Percentiles rank a stretch among this genome's conserved stretches.
Evolutionary conservation across 2,888 invertebrate genomes (phyloP).

Genomic region (Malachius bipustulatus): DNA sequence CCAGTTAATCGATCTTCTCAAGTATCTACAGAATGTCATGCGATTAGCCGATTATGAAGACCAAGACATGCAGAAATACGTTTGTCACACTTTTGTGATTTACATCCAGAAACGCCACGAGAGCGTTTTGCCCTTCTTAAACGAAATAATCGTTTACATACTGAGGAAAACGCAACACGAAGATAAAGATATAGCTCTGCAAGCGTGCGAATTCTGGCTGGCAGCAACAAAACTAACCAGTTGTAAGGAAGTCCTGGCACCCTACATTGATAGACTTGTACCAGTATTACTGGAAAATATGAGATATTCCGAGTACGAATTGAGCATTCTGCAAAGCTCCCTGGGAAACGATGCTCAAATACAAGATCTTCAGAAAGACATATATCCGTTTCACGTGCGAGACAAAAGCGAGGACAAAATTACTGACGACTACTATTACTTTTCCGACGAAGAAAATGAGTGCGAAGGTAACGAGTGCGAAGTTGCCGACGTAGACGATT

Average conservation of each 20-base stretch:
- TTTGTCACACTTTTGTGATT: slow-evolving; percentile 93
- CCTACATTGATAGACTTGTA: slow-evolving; percentile 72
- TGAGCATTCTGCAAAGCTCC: slow-evolving; percentile 84
- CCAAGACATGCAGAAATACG: slow-evolving; percentile 91
- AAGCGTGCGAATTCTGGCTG: slow-evolving; percentile 99
- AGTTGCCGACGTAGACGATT: slow-evolving; percentile 33
- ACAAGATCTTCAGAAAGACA: slow-evolving; percentile 92
- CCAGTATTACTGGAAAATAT: slow-evolving; percentile 92
- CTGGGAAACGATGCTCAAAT: slow-evolving; percentile 93
- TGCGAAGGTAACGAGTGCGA: slow-evolving; percentile 58
- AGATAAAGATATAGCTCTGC: slow-evolving; percentile 87
- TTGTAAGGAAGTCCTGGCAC: slow-evolving; percentile 80
- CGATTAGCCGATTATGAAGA: slow-evolving; percentile 89
- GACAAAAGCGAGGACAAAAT: slow-evolving; percentile 25
- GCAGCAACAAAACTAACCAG: slow-evolving; percentile 87
- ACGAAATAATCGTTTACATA: slow-evolving; percentile 96
- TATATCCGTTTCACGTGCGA: slow-evolving; percentile 91
- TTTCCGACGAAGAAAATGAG: slow-evolving; percentile 41
- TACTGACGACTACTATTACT: slow-evolving; percentile 26
- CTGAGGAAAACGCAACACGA: slow-evolving; percentile 81
- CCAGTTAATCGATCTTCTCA: slow-evolving; percentile 28
- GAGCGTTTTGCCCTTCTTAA: slow-evolving; percentile 87
- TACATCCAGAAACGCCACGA: slow-evolving; percentile 90
- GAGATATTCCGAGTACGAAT: slow-evolving; percentile 95
- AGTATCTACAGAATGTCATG: slow-evolving; percentile 70